Base-by-base conservation (phyloP, 2,113 vertebrate species). In the Octodon degus region DNA sequence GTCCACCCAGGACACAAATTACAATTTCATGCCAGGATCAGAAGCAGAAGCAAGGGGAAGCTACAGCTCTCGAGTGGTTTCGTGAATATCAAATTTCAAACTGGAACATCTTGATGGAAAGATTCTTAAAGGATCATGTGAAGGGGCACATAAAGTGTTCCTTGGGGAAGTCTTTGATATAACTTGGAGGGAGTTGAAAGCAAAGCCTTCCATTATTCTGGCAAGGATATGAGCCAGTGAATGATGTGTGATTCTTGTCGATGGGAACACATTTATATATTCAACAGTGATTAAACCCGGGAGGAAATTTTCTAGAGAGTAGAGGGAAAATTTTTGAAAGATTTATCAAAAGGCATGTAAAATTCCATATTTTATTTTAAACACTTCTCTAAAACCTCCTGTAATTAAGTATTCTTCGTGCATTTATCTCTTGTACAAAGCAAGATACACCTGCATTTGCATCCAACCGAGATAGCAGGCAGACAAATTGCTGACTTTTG, bases 401-500 rank as follows among this genome's bases (percentile, higher is more conserved):
- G 2, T 82, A 90, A 86, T 92, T 90, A 95, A 62, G n/a, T 80
- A 89, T 82, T 82, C 55, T 80, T 68, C 79, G 79, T 32, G 8
- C 60, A 91, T 89, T 91, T 93, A 30, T 91, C 50, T 92, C 67
- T 72, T 92, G 19, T 53, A 80, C 53, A 50, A 96, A 93, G 62
- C 37, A 84, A 90, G 20, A 76, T 79, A 80, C 30, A 95, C n/a
- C 88, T 96, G 24, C 65, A 91, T 94, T 96, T 94, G 80, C 76
- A 65, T 91, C 47, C 58, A 93, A 86, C 74, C 20, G 40, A 95
- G 67, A 93, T 12, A 94, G 68, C 47, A 83, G 77, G 82, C 83
- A 95, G 86, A 95, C 43, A 87, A 79, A 91, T 86, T 93, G 60
- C 82, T 96, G 93, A 96, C 40, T 93, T 82, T 70, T 93, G 86